A percentile compares a stretch with the other conserved stretches of the same genome.
These are phyloP conservation scores for Bubo scandiacus DNA, from an alignment of 2,113 vertebrate genomes.

Conservation along the genomic window DNA sequence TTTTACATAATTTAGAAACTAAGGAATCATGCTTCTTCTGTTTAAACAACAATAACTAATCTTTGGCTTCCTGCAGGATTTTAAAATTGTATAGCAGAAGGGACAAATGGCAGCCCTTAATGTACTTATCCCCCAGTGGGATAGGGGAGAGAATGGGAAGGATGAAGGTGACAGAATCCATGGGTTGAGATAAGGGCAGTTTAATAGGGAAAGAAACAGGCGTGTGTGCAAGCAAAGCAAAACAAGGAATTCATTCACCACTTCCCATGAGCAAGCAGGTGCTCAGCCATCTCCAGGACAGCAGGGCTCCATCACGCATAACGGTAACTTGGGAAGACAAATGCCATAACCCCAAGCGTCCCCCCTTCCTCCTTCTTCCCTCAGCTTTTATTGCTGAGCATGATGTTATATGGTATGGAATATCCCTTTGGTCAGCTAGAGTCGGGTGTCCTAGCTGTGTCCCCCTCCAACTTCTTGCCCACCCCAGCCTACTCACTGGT, in stretches of 20 bases:
- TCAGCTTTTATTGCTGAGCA: neutral
- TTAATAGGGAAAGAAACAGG: neutral
- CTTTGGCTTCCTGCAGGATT: neutral
- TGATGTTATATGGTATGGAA: too few species aligned
- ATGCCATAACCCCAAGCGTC: accelerated
- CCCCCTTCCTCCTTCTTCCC: neutral
- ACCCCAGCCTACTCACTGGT: accelerated
- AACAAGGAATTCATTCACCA: neutral
- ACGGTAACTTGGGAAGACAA: neutral
- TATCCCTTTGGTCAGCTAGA: neutral
- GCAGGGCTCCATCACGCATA: accelerated
- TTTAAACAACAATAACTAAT: neutral
- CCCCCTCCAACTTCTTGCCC: neutral
- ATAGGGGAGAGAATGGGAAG: neutral
- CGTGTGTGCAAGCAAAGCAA: neutral
- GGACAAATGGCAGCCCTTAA: neutral
- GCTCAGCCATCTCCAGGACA: neutral
- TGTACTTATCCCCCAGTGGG: neutral
- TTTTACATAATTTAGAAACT: neutral
- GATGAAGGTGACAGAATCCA: neutral
- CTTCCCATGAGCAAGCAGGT: neutral
- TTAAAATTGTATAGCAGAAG: neutral
- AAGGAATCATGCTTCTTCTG: neutral
- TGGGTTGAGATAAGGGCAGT: neutral
- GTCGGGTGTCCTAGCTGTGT: neutral